Evolutionary conservation across 2,797 vertebrate species (phyloP).

Genomic region (Hoplostethus mediterraneus): DNA sequence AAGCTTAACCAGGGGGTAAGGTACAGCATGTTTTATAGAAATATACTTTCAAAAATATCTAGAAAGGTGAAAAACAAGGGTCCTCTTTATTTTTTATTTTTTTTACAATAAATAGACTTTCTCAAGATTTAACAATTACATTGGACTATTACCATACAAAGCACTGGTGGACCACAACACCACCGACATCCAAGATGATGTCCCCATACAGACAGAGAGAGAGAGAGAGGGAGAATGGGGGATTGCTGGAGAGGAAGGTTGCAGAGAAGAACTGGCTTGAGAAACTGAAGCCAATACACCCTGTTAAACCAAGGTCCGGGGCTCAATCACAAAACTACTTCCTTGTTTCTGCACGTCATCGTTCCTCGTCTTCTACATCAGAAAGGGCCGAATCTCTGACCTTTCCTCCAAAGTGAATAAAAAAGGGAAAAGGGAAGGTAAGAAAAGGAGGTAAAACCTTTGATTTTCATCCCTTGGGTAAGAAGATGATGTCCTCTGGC

Average conservation of each 20-base stretch:
- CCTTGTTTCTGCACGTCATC: background rate
- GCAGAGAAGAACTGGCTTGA: background rate
- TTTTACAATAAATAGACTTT: slow-evolving; percentile 76
- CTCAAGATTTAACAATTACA: slow-evolving; percentile 59
- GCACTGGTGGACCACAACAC: slow-evolving; percentile 23
- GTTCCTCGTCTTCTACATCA: background rate
- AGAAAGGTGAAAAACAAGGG: slow-evolving; percentile 43
- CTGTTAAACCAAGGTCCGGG: background rate
- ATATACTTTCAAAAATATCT: slow-evolving; percentile 40
- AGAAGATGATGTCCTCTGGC: background rate
- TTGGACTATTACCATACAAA: slow-evolving; percentile 55
- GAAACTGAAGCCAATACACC: background rate
- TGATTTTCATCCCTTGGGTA: background rate
- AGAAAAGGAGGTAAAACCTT: background rate
- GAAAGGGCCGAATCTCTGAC: background rate
- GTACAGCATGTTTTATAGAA: slow-evolving; percentile 10
- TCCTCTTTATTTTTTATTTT: slow-evolving; percentile 64
- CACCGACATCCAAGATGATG: slow-evolving; percentile 15
- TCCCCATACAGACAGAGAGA: slow-evolving; percentile 23
- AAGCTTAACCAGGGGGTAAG: slow-evolving; percentile 1
- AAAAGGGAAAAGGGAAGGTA: background rate
- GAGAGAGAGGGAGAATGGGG: background rate
- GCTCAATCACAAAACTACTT: background rate
- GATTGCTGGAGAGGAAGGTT: background rate
- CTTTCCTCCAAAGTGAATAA: background rate